Evolutionary conservation across 2,113 vertebrate species (phyloP), one percentile per base, ranked within the genome.

Genomic region (Grantiella picta): DNA sequence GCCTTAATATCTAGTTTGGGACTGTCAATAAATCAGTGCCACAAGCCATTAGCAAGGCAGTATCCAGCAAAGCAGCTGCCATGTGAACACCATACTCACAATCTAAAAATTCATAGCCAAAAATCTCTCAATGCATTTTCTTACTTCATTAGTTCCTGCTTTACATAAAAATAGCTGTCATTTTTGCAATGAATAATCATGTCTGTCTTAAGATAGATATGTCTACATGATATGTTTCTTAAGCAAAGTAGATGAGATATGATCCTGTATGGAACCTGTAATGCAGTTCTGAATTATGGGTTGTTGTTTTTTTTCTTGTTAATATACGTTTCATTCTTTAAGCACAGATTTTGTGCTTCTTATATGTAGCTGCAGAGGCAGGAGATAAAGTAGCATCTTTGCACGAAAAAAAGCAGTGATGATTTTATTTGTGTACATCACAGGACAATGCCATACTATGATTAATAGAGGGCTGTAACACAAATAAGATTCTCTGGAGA

Each of bases 11-110:
- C 88, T 78, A 70, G 65, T 86, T 77, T 0, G 7, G 49, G 77
- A 44, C 45, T 65, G 85, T 86, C 76, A 84, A 95, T 94, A 85
- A 69, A 82, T 92, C 94, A 95, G 19, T 82, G 89, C 75, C 94
- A 94, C 54, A 59, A 95, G 81, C 61, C n/a, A 68, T 93, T 93
- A 95, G 83, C 1, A 12, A 84, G 31, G 38, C 42, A 92, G 64
- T 71, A 94, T 73, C 86, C 92, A 94, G 75, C n/a, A 47, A 72
- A 89, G 77, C 77, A 87, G 70, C 53, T 82, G 57, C 76, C 61
- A 79, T 66, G 22, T 56, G 49, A 82, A 82, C 45, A 45, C 36
- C 29, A 47, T 2, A 2, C n/a, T 81, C 0, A 0, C 23, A 40
- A 82, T 71, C 40, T 35, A 54, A 68, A 89, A 78, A 50, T 27